Conservation (phyloP, 2,888 invertebrate species). For the Cryptus viduatorius region DNA sequence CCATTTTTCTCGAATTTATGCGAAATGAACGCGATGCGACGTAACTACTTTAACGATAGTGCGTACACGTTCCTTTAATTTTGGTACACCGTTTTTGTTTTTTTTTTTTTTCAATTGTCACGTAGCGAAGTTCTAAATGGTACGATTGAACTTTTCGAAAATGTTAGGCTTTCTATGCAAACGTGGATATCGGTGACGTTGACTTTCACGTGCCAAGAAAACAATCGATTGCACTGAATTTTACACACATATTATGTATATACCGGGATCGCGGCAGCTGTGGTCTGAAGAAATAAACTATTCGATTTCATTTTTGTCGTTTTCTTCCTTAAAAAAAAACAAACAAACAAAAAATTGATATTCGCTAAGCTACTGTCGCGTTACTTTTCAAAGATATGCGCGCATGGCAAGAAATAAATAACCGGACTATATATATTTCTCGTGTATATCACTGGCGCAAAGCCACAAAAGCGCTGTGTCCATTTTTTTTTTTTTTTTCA, state of each 20-base stretch:
- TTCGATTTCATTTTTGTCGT: neutral
- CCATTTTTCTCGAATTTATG: too few relatives aligned
- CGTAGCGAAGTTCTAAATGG: neutral
- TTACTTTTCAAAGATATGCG: neutral
- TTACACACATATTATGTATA: neutral
- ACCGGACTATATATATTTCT: neutral
- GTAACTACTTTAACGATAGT: neutral
- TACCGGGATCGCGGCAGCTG: neutral
- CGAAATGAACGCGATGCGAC: too few relatives aligned
- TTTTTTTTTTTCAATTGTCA: neutral
- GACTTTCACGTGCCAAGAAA: constrained; percentile 16
- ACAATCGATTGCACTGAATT: constrained; percentile 15
- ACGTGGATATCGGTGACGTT: constrained; percentile 21
- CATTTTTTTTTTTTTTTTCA: neutral
- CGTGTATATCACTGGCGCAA: neutral
- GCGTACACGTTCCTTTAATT: constrained; percentile 5
- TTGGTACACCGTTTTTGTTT: neutral
- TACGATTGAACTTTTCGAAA: neutral
- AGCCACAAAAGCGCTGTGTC: neutral
- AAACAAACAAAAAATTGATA: neutral
- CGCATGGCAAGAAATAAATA: neutral
- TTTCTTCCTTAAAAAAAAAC: neutral
- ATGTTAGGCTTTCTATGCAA: constrained; percentile 30
- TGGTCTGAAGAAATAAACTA: neutral
- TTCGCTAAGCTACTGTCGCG: neutral